A percentile compares a stretch with the other conserved stretches of the same genome.
Evolutionary conservation across 2,797 vertebrate species (phyloP).

Genomic region (Sebastolobus alascanus): DNA sequence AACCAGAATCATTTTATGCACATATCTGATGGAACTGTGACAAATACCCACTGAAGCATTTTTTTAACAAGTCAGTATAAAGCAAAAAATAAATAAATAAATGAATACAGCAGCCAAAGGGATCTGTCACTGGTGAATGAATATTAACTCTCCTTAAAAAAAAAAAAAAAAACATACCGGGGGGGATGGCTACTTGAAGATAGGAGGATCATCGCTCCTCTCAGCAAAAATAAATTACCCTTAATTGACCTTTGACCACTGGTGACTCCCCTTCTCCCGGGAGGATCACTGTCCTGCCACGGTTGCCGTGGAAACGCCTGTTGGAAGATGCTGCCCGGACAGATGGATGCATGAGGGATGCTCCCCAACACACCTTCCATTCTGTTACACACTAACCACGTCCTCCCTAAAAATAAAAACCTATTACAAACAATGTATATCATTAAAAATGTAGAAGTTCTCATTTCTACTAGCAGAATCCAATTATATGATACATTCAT

Average conservation of each 20-base stretch:
- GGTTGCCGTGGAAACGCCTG: constrained; percentile 79
- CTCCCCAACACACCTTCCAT: background rate
- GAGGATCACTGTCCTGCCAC: constrained; percentile 62
- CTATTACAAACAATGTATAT: background rate
- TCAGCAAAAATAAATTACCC: constrained; percentile 74
- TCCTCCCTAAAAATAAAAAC: background rate
- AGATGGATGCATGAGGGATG: constrained; percentile 34
- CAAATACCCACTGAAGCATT: constrained; percentile 5
- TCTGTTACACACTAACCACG: background rate
- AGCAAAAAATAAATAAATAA: background rate
- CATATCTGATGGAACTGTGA: constrained; percentile 22
- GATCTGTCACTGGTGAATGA: constrained; percentile 24
- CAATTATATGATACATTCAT: constrained; percentile 33
- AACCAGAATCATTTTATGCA: background rate
- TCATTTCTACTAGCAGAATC: constrained; percentile 13
- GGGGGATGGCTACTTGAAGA: constrained; percentile 47
- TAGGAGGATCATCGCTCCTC: constrained; percentile 46
- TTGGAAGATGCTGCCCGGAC: constrained; percentile 38
- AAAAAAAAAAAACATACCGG: background rate
- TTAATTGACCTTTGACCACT: constrained; percentile 80
- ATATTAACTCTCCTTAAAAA: constrained; percentile 19
- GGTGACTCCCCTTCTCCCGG: constrained; percentile 28
- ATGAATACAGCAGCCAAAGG: background rate
- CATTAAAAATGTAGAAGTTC: background rate
- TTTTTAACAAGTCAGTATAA: background rate